Conservation (phyloP, 2,888 invertebrate species). For the Chloroclysta siterata region DNA sequence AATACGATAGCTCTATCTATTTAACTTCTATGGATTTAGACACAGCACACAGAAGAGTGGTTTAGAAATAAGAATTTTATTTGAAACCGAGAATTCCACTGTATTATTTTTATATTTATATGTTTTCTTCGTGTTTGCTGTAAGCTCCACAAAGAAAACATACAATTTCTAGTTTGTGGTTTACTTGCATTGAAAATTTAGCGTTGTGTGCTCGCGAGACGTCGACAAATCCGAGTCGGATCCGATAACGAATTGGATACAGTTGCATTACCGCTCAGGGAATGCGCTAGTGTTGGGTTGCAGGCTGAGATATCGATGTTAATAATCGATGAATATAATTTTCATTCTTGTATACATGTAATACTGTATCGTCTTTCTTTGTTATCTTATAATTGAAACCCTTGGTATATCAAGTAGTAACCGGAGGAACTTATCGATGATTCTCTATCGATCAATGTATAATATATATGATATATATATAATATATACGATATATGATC, state of each 20-base stretch:
- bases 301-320: slow-evolving; percentile 29
- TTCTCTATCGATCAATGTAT: too few relatives aligned
- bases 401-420: too few relatives aligned
- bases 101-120: not conserved
- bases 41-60: not conserved
- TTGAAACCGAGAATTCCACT: not conserved
- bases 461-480: too few relatives aligned
- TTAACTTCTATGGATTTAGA: not conserved
- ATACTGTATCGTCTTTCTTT: too few relatives aligned
- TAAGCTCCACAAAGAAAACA: slow-evolving; percentile 33
- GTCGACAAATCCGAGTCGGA: slow-evolving; percentile 72
- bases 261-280: slow-evolving; percentile 64
- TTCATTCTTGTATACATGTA: not conserved
- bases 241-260: slow-evolving; percentile 76
- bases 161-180: slow-evolving; percentile 51
- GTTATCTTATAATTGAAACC: too few relatives aligned
- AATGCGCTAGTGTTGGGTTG: slow-evolving; percentile 51
- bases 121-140: not conserved
- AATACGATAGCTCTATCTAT: not conserved
- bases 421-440: too few relatives aligned
- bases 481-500: too few relatives aligned
- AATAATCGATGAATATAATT: not conserved
- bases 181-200: slow-evolving; percentile 57
- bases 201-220: slow-evolving; percentile 58
- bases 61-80: not conserved